Evolutionary conservation across 2,113 vertebrate species (phyloP).

Genomic region (Salvator merianae): DNA sequence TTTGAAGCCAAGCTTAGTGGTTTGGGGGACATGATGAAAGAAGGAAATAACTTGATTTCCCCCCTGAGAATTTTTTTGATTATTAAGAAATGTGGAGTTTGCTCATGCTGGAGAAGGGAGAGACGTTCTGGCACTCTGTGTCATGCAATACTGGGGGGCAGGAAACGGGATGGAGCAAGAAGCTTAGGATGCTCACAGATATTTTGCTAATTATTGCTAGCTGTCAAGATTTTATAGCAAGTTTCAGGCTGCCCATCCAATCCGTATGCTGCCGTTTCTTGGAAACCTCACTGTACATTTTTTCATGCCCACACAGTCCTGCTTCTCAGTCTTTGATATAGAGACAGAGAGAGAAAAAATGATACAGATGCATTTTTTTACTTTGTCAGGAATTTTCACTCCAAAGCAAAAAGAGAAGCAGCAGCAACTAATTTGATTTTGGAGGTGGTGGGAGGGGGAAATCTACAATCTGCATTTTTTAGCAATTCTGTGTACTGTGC

Average conservation of each 20-base stretch:
- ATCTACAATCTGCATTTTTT: not conserved
- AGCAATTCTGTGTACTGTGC: not conserved
- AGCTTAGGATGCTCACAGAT: not conserved
- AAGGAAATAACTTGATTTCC: conserved; percentile 26
- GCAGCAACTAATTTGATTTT: not conserved
- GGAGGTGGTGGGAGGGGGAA: too few species aligned
- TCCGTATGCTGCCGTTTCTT: not conserved
- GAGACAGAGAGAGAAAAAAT: not conserved
- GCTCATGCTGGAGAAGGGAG: not conserved
- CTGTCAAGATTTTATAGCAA: not conserved
- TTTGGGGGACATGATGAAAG: conserved; percentile 14
- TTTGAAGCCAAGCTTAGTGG: conserved; percentile 30
- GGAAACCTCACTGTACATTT: not conserved
- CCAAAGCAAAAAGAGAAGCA: not conserved
- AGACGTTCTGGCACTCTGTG: not conserved
- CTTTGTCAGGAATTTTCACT: not conserved
- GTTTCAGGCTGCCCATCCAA: not conserved
- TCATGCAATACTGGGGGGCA: not conserved
- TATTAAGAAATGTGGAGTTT: not conserved
- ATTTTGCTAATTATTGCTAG: conserved; percentile 1
- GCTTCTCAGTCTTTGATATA: not conserved
- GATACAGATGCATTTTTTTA: not conserved
- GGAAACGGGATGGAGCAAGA: not conserved
- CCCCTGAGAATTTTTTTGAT: not conserved
- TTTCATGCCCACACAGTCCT: not conserved